Conservation (phyloP, 2,797 vertebrate species). For the Leptoclinus maculatus region DNA sequence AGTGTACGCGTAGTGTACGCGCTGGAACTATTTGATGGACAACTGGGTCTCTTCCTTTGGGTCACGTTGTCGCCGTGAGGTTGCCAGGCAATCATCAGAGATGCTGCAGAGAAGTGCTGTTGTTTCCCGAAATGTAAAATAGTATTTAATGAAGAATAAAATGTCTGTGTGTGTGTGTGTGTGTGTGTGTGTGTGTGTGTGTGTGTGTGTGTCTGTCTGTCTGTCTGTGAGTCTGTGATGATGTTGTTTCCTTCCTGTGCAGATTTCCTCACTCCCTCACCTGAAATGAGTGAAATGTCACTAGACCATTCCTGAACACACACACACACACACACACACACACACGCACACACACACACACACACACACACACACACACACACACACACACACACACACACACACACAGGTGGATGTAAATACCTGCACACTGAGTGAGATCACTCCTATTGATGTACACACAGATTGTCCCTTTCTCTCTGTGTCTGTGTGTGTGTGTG, state of each 20-base stretch:
- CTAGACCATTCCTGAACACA: background rate
- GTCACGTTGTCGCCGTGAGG: background rate
- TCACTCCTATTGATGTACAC: conserved; percentile 27
- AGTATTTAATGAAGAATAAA: background rate
- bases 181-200: background rate
- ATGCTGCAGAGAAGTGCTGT: background rate
- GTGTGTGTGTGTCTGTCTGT: background rate
- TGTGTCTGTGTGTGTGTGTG: conserved; percentile 6
- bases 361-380: conserved; percentile 14
- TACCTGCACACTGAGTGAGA: conserved; percentile 28
- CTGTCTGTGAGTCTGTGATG: background rate
- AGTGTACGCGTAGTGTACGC: too few relatives aligned
- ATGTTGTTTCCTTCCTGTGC: background rate
- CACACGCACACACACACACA: background rate
- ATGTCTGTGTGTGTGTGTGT: background rate
- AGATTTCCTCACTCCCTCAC: background rate
- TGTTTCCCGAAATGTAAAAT: background rate
- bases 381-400: conserved; percentile 27
- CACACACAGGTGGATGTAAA: conserved; percentile 22
- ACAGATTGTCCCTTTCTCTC: background rate
- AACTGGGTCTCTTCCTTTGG: background rate
- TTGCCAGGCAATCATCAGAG: background rate
- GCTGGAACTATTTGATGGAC: background rate
- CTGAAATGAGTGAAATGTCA: background rate
- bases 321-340: background rate